Evolutionary conservation across 2,113 vertebrate genomes (phyloP).

Genomic region (Notarius quadriscutis): DNA sequence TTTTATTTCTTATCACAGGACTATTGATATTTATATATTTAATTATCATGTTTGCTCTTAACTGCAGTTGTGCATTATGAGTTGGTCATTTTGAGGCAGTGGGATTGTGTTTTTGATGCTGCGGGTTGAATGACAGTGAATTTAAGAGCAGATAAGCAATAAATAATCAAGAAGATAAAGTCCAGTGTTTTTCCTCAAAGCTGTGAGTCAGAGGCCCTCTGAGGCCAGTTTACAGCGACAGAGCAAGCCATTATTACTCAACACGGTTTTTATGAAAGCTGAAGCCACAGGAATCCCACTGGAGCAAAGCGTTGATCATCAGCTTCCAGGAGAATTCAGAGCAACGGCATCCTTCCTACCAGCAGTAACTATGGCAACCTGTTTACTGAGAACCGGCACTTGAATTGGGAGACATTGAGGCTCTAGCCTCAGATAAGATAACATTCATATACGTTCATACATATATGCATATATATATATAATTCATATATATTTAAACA

Average conservation of each 20-base stretch:
- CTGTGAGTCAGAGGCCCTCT: neutral
- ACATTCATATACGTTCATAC: neutral
- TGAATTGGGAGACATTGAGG: slow-evolving; percentile 6
- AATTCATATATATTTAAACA: neutral
- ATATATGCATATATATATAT: neutral
- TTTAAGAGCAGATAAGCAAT: neutral
- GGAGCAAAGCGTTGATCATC: slow-evolving; percentile 3
- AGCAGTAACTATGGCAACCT: slow-evolving; percentile 36
- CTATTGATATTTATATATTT: neutral
- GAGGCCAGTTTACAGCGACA: slow-evolving; percentile 18
- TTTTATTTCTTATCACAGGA: neutral
- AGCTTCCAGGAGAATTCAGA: slow-evolving; percentile 8
- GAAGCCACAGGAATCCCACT: slow-evolving; percentile 14
- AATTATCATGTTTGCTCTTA: neutral
- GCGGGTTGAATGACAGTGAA: slow-evolving; percentile 6
- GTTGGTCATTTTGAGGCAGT: neutral
- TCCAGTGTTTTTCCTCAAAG: neutral
- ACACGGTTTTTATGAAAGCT: slow-evolving; percentile 9
- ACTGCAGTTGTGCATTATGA: neutral
- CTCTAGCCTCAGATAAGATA: neutral
- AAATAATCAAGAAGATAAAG: slow-evolving; percentile 18
- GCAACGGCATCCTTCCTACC: neutral
- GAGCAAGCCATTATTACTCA: slow-evolving; percentile 4
- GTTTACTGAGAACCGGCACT: slow-evolving; percentile 16
- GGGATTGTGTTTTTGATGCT: neutral